Percentiles rank a stretch among this genome's conserved stretches.
Evolutionary conservation across 2,888 invertebrate species (phyloP).

Genomic region (Leucophora obtusa): DNA sequence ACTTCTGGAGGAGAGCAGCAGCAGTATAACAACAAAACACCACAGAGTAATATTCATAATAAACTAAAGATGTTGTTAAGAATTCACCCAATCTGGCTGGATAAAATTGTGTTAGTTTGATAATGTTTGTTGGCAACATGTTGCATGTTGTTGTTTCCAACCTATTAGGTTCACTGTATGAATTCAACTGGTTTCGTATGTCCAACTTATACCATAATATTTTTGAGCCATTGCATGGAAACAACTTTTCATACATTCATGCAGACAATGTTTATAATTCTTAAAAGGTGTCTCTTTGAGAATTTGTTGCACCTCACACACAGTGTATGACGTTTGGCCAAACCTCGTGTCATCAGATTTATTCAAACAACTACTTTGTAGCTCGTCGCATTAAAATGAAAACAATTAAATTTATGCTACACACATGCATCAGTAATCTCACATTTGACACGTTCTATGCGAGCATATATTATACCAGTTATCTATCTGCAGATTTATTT

Average conservation of each 20-base stretch:
- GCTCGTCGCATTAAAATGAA: neutral
- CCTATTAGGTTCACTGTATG: neutral
- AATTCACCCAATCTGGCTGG: neutral
- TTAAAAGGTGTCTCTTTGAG: neutral
- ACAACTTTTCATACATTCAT: neutral
- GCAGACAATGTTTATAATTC: neutral
- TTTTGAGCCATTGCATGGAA: no score
- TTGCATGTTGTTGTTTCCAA: conserved; percentile 10
- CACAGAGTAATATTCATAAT: neutral
- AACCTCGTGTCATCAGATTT: neutral
- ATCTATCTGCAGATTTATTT: conserved; percentile 19
- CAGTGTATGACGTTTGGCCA: neutral
- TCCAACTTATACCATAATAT: neutral
- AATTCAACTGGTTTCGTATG: neutral
- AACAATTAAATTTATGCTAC: conserved; percentile 6
- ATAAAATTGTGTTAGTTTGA: neutral
- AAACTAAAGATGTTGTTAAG: neutral
- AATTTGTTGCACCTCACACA: neutral
- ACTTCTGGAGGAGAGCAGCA: neutral
- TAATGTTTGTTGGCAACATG: conserved; percentile 9
- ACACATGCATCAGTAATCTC: conserved; percentile 24
- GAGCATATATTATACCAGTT: neutral
- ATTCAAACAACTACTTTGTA: neutral
- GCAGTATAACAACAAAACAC: conserved; percentile 7
- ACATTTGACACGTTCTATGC: conserved; percentile 53